A percentile compares a stretch with the other conserved stretches of the same genome.
Conservation (phyloP, 2,113 vertebrate species). For the Lampris incognitus region DNA sequence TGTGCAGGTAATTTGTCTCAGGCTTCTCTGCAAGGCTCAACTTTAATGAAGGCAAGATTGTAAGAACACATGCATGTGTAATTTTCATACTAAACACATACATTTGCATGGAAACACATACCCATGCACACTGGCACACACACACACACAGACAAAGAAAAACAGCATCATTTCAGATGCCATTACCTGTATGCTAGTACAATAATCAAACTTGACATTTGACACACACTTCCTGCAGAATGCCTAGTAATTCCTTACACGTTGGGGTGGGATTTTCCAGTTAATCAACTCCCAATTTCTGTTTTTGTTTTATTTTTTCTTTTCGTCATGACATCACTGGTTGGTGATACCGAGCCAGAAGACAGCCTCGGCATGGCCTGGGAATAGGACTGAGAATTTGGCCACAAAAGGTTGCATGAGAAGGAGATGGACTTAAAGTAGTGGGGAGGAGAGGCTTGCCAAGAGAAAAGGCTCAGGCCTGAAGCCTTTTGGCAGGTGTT, state of each 20-base stretch:
- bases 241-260: conserved; percentile 61
- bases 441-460: conserved; percentile 57
- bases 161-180: conserved; percentile 41
- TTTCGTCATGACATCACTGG: conserved; percentile 71
- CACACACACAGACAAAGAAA: conserved; percentile 8
- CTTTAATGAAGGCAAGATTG: too few species aligned
- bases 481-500: conserved; percentile 73
- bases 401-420: conserved; percentile 66
- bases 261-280: conserved; percentile 69
- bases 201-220: conserved; percentile 44
- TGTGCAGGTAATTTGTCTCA: conserved; percentile 29
- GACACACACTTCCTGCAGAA: conserved; percentile 45
- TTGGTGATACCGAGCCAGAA: conserved; percentile 35
- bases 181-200: conserved; percentile 41
- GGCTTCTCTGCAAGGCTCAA: conserved; percentile 7
- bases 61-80: too few species aligned
- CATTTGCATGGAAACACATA: too few species aligned
- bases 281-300: conserved; percentile 70
- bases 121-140: too few species aligned
- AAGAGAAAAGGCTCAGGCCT: conserved; percentile 63
- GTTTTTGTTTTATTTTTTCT: conserved; percentile 50
- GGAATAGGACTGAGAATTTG: conserved; percentile 67
- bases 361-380: conserved; percentile 65
- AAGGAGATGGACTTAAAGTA: conserved; percentile 68
- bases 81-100: too few species aligned